Percentiles rank a stretch among this genome's conserved stretches.
Evolutionary conservation across 2,888 invertebrate species (phyloP).

Genomic region (Dinocampus coccinellae): DNA sequence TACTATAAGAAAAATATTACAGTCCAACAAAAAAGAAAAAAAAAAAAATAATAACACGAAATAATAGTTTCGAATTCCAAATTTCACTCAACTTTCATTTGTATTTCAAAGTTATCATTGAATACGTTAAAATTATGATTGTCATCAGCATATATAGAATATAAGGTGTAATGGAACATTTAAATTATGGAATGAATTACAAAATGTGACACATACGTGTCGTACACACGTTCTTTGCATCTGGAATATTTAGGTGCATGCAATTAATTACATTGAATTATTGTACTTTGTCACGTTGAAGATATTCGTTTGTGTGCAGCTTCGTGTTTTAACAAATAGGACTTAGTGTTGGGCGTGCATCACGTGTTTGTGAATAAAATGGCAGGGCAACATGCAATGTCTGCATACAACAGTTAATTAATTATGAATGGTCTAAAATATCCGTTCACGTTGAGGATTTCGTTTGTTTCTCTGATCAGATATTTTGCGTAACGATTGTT

Average conservation of each 20-base stretch:
- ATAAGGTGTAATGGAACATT: neutral
- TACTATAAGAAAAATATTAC: conserved; percentile 22
- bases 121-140: neutral
- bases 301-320: neutral
- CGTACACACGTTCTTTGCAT: too few species aligned
- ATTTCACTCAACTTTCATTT: conserved; percentile 17
- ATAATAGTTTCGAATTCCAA: too few species aligned
- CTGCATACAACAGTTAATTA: neutral
- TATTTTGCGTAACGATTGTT: too few species aligned
- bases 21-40: conserved; percentile 28
- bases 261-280: neutral
- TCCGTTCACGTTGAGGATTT: neutral
- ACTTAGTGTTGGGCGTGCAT: conserved; percentile 8
- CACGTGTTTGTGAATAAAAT: neutral
- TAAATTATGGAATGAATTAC: neutral
- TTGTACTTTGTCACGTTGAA: neutral
- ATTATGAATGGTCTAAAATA: neutral
- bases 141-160: neutral
- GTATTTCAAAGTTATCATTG: neutral
- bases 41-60: too few species aligned
- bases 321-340: neutral
- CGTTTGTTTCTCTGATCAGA: neutral
- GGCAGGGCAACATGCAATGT: conserved; percentile 8
- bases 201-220: neutral
- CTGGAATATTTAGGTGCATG: too few species aligned